These are phyloP conservation scores for Poeciliopsis paucimaculata DNA, from an alignment of 2,797 vertebrate species.

Conservation along the genomic window DNA sequence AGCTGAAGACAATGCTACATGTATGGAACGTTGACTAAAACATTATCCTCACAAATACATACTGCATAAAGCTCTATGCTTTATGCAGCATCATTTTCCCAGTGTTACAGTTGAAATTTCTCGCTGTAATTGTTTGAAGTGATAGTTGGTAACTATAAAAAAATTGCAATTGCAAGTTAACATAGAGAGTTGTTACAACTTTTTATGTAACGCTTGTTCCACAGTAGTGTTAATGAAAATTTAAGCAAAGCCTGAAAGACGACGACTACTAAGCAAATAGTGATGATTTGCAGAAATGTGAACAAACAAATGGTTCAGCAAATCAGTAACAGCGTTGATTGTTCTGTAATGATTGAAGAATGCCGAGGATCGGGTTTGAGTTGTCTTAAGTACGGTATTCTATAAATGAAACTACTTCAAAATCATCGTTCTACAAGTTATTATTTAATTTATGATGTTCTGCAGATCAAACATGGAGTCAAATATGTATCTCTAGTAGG, in stretches of 20 bases:
- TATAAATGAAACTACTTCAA: neutral
- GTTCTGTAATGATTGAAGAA: neutral
- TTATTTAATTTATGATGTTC: neutral
- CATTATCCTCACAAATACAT: neutral
- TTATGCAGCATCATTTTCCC: no score
- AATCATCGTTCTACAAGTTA: neutral
- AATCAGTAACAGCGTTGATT: neutral
- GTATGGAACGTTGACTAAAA: neutral
- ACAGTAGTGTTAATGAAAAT: neutral
- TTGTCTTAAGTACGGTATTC: neutral
- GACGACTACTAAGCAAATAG: neutral
- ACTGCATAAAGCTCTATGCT: neutral
- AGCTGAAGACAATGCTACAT: neutral
- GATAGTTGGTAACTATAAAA: no score
- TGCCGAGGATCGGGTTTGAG: neutral
- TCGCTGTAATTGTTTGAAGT: no score
- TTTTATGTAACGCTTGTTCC: neutral
- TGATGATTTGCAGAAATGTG: neutral
- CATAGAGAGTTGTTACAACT: neutral
- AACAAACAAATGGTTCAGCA: neutral
- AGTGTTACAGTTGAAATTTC: no score
- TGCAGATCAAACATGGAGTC: neutral
- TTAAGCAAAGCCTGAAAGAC: neutral
- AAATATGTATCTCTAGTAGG: neutral
- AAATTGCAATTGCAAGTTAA: neutral